Percentiles rank a stretch among this genome's conserved stretches.
Conservation (phyloP, 2,797 vertebrate species). For the Oreortyx pictus region DNA sequence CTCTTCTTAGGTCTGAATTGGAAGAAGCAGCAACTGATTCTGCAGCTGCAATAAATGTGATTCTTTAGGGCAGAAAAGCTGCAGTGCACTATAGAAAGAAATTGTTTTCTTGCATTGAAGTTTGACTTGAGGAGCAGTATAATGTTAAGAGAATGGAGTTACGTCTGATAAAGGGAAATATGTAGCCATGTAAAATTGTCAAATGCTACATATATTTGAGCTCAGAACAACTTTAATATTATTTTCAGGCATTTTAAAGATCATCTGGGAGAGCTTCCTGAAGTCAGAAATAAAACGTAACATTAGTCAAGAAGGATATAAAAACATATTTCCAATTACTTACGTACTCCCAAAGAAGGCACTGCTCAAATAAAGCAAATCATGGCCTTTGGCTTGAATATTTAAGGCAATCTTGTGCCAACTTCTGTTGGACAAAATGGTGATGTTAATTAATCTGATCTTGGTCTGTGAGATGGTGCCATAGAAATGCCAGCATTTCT, state of each 20-base stretch:
- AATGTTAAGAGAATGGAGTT: neutral
- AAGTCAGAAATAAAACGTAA: neutral
- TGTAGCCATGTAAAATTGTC: neutral
- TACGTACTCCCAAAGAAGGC: neutral
- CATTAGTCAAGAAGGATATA: neutral
- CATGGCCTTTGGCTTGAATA: neutral
- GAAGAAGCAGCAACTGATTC: constrained; percentile 1
- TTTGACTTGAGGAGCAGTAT: neutral
- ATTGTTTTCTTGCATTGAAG: neutral
- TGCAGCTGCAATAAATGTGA: neutral
- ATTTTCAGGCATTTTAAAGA: neutral
- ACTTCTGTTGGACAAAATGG: neutral
- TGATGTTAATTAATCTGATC: neutral
- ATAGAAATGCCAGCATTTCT: constrained; percentile 29
- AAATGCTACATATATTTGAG: neutral
- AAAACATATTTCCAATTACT: neutral
- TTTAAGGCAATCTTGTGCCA: neutral
- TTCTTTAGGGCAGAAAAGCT: neutral
- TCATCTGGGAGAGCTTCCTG: neutral
- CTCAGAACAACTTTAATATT: neutral
- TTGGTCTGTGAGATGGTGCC: constrained; percentile 41
- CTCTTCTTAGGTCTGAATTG: neutral
- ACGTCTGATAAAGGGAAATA: neutral
- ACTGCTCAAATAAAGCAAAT: neutral
- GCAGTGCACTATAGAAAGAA: neutral